Evolutionary conservation across 2,888 invertebrate genomes (phyloP).

Genomic region (Adelphocoris suturalis): DNA sequence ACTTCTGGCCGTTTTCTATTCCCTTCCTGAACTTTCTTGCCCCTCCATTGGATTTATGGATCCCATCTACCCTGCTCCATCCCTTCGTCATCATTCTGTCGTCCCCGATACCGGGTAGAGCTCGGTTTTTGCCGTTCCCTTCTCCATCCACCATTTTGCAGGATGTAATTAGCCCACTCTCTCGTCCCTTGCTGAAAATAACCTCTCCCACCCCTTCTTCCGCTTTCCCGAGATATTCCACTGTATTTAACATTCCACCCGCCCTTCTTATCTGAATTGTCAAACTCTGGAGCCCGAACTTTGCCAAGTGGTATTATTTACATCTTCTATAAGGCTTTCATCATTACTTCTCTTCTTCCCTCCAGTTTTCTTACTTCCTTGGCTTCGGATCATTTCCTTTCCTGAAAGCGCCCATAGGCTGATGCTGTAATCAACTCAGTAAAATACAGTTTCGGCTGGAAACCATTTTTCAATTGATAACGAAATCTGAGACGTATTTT

Average conservation of each 20-base stretch:
- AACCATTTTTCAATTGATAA: slow-evolving; percentile 25
- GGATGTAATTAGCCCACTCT: slow-evolving; percentile 56
- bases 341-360: slow-evolving; percentile 38
- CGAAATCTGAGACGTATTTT: not conserved
- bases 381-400: slow-evolving; percentile 15
- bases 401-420: not conserved
- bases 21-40: not conserved
- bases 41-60: slow-evolving; percentile 34
- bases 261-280: slow-evolving; percentile 41
- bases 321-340: slow-evolving; percentile 44
- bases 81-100: not conserved
- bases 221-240: slow-evolving; percentile 47
- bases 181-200: not conserved
- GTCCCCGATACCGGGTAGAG: not conserved
- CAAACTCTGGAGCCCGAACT: slow-evolving; percentile 40
- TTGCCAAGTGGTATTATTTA: slow-evolving; percentile 52
- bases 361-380: not conserved
- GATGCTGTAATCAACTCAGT: not conserved
- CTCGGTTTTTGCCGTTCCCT: not conserved
- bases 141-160: slow-evolving; percentile 45
- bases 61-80: not conserved
- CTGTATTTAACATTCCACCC: slow-evolving; percentile 56
- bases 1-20: not conserved
- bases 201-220: slow-evolving; percentile 13
- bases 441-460: not conserved